Evolutionary conservation across 2,797 vertebrate genomes (phyloP), one percentile per base, ranked within the genome.

Genomic region (Danio choprae): DNA sequence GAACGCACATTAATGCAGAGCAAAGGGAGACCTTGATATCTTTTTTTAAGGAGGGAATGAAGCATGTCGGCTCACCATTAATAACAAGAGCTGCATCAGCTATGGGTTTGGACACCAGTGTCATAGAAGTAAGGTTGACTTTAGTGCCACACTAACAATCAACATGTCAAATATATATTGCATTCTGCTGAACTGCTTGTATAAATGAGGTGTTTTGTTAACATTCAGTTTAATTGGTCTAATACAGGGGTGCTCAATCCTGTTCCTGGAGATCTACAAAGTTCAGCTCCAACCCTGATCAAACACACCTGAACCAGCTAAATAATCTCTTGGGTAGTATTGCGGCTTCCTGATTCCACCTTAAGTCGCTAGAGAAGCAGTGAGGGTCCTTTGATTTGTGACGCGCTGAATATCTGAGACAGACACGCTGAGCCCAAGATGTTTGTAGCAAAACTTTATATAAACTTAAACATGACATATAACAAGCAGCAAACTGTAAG

Each of bases 131-230:
- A 72, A 72, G 69, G 36, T 72, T 43, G 56, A 56, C 55, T 72
- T 72, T 20, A 56, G 36, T 56, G 69, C 22, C 11, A 43, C 69
- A 71, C 69, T 71, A 71, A 71, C 63, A 67, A 67, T 43, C 69
- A 55, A 71, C 22, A 40, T 67, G 40, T 53, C 15, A 51, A 12
- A 71, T 56, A 71, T 18, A 40, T 55, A 67, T 67, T 65, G 2
- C 10, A 65, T 20, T 65, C 40, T 44, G 41, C 5, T 44, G 62
- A 2, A 64, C 40, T 64, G 40, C 40, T 64, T 11, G 38, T 64
- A 64, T 64, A 43, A 18, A 41, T 43, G 1, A 63, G 64, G 9
- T 64, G 62, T 64, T 59, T 64, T 46, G n/a, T 44, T 65, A 15
- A 48, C 18, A 48, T 48, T 67, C 18, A 29, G 10, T 46, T 67